Percentiles rank a stretch among this genome's conserved stretches.
These are phyloP conservation scores for Venturia canescens DNA, from an alignment of 1,140 invertebrate species.

Conservation along the genomic window DNA sequence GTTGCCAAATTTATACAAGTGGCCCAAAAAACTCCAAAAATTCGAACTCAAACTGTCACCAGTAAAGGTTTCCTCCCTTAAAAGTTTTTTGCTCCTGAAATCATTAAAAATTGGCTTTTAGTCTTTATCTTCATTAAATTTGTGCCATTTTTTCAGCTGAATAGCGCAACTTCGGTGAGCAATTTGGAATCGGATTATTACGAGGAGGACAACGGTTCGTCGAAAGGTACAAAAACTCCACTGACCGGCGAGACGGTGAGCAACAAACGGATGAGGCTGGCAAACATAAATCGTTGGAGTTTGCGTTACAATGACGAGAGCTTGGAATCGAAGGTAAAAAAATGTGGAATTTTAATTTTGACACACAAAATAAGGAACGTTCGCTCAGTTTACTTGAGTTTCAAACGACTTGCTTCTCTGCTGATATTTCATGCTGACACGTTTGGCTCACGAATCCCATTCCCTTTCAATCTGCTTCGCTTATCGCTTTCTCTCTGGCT, in stretches of 20 bases:
- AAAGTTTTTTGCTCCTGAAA: too few relatives aligned
- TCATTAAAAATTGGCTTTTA: too few relatives aligned
- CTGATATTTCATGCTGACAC: background rate
- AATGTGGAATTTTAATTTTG: background rate
- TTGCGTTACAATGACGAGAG: constrained; percentile 88
- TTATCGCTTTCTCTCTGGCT: background rate
- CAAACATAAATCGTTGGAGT: constrained; percentile 91
- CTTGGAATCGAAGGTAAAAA: constrained; percentile 82
- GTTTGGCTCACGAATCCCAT: background rate
- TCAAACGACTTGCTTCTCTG: too few relatives aligned
- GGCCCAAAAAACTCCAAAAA: background rate
- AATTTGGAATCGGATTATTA: constrained; percentile 75
- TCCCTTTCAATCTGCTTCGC: background rate
- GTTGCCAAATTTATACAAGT: too few relatives aligned
- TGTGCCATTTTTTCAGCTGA: constrained; percentile 67
- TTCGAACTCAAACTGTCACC: background rate
- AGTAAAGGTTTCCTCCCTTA: too few relatives aligned
- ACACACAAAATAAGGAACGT: too few relatives aligned
- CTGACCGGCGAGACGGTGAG: constrained; percentile 90
- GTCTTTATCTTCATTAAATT: too few relatives aligned
- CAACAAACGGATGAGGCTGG: constrained; percentile 92
- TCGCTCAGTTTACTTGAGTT: too few relatives aligned
- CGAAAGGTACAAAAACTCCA: constrained; percentile 61
- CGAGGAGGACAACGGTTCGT: constrained; percentile 71
- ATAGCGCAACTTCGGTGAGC: constrained; percentile 74